These are phyloP conservation scores for Drosophila melanogaster DNA, from an alignment of 1,140 invertebrate species.

Conservation along the genomic window Release_6_plus_ISO1_MT NC_004354.4:4142001-4142500, in stretches of 20 bases:
- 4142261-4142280: slow-evolving; percentile 93
- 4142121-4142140: slow-evolving; percentile 89
- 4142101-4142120: slow-evolving; percentile 92
- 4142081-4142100: slow-evolving; percentile 95
- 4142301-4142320: slow-evolving; percentile 91
- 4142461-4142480: slow-evolving; percentile 89
- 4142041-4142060: slow-evolving; percentile 90
- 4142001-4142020: too few species aligned
- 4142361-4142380: slow-evolving; percentile 88
- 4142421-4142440: slow-evolving; percentile 88
- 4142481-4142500: slow-evolving; percentile 85
- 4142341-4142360: slow-evolving; percentile 88
- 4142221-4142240: slow-evolving; percentile 85
- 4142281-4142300: slow-evolving; percentile 93
- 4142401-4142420: slow-evolving; percentile 90
- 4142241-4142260: slow-evolving; percentile 92
- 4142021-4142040: neutral
- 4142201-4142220: slow-evolving; percentile 86
- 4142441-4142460: slow-evolving; percentile 93
- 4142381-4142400: slow-evolving; percentile 91
- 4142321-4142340: slow-evolving; percentile 91
- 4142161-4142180: slow-evolving; percentile 75
- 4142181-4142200: slow-evolving; percentile 82
- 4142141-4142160: slow-evolving; percentile 80
- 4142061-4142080: slow-evolving; percentile 93